These are phyloP conservation scores for Potamilus streckersoni DNA, from an alignment of 1,140 invertebrate species.

Conservation along the genomic window DNA sequence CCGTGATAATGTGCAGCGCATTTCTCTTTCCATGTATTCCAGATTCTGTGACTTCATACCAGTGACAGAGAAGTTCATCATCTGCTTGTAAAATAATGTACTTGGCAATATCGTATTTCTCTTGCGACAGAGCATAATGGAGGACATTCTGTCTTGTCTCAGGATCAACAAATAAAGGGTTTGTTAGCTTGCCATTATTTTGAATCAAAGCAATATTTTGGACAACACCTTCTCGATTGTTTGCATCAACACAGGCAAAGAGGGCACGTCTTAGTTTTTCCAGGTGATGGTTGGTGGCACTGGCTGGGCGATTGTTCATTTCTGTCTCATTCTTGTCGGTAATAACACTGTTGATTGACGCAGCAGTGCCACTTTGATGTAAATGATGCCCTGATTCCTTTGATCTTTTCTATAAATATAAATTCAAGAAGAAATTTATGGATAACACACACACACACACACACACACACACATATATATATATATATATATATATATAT, in stretches of 20 bases:
- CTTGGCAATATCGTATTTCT: constrained; percentile 24
- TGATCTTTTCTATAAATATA: not conserved
- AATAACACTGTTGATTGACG: constrained; percentile 3
- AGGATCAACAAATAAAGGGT: constrained; percentile 21
- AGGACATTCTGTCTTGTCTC: constrained; percentile 44
- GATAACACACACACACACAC: not conserved
- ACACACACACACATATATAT: too few relatives aligned
- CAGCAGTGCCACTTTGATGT: not conserved
- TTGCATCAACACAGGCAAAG: constrained; percentile 8
- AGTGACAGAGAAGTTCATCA: constrained; percentile 29
- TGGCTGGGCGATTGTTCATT: not conserved
- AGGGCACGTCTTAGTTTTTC: not conserved
- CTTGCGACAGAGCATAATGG: constrained; percentile 40
- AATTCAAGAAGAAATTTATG: not conserved
- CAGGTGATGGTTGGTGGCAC: not conserved
- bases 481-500: too few relatives aligned
- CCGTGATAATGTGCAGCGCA: constrained; percentile 50
- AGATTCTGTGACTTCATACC: constrained; percentile 32
- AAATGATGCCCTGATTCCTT: not conserved
- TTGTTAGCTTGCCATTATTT: not conserved
- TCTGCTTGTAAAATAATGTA: constrained; percentile 34
- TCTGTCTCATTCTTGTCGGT: not conserved
- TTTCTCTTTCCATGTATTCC: constrained; percentile 41
- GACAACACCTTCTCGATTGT: not conserved
- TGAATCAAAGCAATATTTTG: constrained; percentile 8